A percentile compares a stretch with the other conserved stretches of the same genome.
Conservation (phyloP, 2,888 invertebrate genomes). For the Dugesia japonica region DNA sequence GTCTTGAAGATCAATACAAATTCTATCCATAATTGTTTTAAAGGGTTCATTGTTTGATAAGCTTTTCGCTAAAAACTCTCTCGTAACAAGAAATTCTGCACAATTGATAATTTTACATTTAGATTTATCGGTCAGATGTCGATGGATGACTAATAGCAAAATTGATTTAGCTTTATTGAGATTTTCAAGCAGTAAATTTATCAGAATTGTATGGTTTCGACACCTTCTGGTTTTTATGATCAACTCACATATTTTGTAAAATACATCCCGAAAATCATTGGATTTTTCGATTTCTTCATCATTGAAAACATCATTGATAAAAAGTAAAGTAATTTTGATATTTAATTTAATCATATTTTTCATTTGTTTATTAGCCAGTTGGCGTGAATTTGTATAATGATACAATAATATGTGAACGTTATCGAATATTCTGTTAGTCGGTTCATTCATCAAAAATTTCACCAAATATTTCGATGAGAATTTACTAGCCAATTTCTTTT, state of each 20-base stretch:
- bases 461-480: constrained; percentile 1
- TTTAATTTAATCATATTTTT: constrained; percentile 15
- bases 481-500: constrained; percentile 7
- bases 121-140: background rate
- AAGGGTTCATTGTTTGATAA: background rate
- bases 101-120: background rate
- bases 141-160: background rate
- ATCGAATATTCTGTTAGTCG: constrained; percentile 1
- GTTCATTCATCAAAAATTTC: background rate
- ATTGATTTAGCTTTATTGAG: background rate
- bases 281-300: constrained; percentile 3
- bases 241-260: background rate
- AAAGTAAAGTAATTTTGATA: constrained; percentile 1
- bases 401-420: background rate
- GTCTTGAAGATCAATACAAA: background rate
- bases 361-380: constrained; percentile 7
- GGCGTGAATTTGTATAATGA: background rate
- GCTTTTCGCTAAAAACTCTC: background rate
- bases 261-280: background rate
- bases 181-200: background rate
- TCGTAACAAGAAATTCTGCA: background rate
- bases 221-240: background rate
- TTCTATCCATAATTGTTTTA: constrained; percentile 10
- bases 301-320: constrained; percentile 14
- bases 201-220: background rate